phyloP scores from a whole-genome alignment of 2,797 vertebrate species.

The Craterocephalus amniculus region DNA sequence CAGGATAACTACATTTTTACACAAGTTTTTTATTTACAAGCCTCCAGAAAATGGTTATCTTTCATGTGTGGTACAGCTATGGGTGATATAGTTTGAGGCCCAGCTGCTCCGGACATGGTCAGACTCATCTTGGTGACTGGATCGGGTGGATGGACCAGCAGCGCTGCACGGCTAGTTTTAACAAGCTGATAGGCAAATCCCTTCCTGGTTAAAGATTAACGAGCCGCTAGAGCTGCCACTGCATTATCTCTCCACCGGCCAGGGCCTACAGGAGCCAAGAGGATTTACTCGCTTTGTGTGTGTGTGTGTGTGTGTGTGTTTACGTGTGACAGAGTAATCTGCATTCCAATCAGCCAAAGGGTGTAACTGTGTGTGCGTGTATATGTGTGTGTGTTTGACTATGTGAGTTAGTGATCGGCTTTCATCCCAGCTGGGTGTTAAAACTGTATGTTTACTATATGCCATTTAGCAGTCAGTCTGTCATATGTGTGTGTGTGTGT shows the following conservation, averaged over 20 bases:
- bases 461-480: slow-evolving; percentile 74
- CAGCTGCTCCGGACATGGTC: slow-evolving; percentile 37
- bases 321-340: slow-evolving; percentile 48
- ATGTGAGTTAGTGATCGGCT: slow-evolving; percentile 74
- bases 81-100: slow-evolving; percentile 12
- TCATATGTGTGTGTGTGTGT: slow-evolving; percentile 36
- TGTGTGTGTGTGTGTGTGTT: slow-evolving; percentile 12
- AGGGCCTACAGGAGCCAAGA: slow-evolving; percentile 79
- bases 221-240: slow-evolving; percentile 76
- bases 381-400: slow-evolving; percentile 62
- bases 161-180: slow-evolving; percentile 79
- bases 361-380: slow-evolving; percentile 62
- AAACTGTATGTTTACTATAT: slow-evolving; percentile 77
- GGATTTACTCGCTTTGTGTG: slow-evolving; percentile 73
- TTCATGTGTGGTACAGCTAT: slow-evolving; percentile 15
- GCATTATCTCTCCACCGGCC: slow-evolving; percentile 80
- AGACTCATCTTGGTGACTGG: slow-evolving; percentile 67
- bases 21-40: slow-evolving; percentile 30
- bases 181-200: slow-evolving; percentile 87
- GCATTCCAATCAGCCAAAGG: slow-evolving; percentile 72
- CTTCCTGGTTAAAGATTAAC: slow-evolving; percentile 87
- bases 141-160: slow-evolving; percentile 73
- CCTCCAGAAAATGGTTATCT: slow-evolving; percentile 30
- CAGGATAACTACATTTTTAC: slow-evolving; percentile 24
- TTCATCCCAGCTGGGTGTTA: slow-evolving; percentile 75